Evolutionary conservation across 2,113 vertebrate species (phyloP).

Genomic region (Spea multiplicata): DNA sequence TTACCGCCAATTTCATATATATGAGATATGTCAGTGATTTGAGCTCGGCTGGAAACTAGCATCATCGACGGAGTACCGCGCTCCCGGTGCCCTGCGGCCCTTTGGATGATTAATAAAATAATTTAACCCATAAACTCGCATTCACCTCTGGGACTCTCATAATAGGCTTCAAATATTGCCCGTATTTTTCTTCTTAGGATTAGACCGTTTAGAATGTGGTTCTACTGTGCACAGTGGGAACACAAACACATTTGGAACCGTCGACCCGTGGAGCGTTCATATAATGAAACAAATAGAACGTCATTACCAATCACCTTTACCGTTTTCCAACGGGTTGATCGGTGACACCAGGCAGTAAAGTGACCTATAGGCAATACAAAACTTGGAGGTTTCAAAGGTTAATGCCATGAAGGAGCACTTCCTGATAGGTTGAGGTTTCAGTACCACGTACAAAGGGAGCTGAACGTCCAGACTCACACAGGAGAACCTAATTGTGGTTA

Average conservation of each 20-base stretch:
- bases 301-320: too few species aligned
- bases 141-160: constrained; percentile 39
- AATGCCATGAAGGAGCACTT: too few species aligned
- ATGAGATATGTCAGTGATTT: constrained; percentile 44
- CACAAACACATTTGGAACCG: neutral
- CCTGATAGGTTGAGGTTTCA: too few species aligned
- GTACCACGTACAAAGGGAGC: too few species aligned
- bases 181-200: constrained; percentile 41
- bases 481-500: too few species aligned
- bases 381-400: too few species aligned
- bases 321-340: too few species aligned
- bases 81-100: constrained; percentile 28
- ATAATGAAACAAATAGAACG: neutral
- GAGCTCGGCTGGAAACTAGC: constrained; percentile 24
- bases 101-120: constrained; percentile 45
- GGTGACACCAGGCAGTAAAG: too few species aligned
- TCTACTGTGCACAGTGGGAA: constrained; percentile 15
- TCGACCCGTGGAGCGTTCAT: neutral
- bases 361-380: too few species aligned
- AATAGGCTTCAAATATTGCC: constrained; percentile 46
- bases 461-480: too few species aligned
- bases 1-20: constrained; percentile 34
- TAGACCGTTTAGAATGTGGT: constrained; percentile 19
- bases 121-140: constrained; percentile 45
- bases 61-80: constrained; percentile 21